Evolutionary conservation across 1,140 invertebrate genomes (phyloP).

Genomic region (Leptopilina clavipes): DNA sequence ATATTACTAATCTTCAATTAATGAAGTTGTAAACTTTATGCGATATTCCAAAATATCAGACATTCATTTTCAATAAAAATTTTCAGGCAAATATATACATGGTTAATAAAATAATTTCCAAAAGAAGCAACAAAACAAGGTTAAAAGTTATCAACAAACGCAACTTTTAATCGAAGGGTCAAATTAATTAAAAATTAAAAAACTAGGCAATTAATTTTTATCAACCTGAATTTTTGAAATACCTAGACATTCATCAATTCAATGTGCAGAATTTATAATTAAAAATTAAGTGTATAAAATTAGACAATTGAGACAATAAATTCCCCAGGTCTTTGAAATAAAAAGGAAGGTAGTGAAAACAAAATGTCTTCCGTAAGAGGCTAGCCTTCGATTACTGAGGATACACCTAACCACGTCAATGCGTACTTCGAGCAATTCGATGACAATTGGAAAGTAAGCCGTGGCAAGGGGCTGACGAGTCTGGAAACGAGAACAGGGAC

Average conservation of each 20-base stretch:
- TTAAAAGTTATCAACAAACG: slow-evolving; percentile 9
- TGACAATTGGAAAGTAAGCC: slow-evolving; percentile 31
- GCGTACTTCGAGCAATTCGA: slow-evolving; percentile 9
- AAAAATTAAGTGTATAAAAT: not conserved
- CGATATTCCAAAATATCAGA: not conserved
- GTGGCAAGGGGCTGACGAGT: slow-evolving; percentile 29
- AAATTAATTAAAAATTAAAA: not conserved
- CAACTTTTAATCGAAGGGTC: slow-evolving; percentile 5
- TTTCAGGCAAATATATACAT: not conserved
- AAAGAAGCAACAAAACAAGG: slow-evolving; percentile 1
- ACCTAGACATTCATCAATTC: not conserved
- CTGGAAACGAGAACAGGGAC: slow-evolving; percentile 37
- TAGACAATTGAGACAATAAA: not conserved
- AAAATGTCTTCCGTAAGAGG: slow-evolving; percentile 28
- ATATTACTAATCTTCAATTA: no score
- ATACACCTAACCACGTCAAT: slow-evolving; percentile 12
- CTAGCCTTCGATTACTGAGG: slow-evolving; percentile 11
- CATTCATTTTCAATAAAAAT: not conserved
- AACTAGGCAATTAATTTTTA: not conserved
- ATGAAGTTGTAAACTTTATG: no score
- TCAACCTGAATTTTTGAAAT: not conserved
- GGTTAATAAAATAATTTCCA: not conserved
- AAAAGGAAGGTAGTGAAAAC: not conserved
- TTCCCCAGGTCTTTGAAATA: slow-evolving; percentile 11
- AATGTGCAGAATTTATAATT: not conserved